Percentiles rank a stretch among this genome's conserved stretches.
Evolutionary conservation across 1,140 invertebrate species (phyloP).

Genomic region (Hirudo medicinalis): DNA sequence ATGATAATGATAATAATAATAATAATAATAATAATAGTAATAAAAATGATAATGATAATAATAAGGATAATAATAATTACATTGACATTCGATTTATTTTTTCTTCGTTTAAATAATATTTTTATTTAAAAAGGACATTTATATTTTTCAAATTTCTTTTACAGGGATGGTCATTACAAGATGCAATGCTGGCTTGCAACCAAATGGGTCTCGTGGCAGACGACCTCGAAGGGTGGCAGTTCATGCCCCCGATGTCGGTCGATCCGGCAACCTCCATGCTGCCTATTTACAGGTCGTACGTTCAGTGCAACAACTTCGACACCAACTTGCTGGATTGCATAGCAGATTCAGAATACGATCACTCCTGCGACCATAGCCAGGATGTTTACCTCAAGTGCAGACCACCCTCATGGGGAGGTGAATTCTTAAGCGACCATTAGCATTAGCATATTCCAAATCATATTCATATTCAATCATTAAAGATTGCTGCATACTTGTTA

Average conservation of each 20-base stretch:
- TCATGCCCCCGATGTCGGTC: conserved; percentile 28
- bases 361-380: conserved; percentile 55
- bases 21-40: too few relatives aligned
- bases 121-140: not conserved
- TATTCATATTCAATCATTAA: too few relatives aligned
- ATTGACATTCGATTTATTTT: too few relatives aligned
- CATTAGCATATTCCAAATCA: not conserved
- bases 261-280: conserved; percentile 16
- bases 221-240: conserved; percentile 82
- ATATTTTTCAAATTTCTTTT: conserved; percentile 7
- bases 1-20: too few relatives aligned
- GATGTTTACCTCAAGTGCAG: conserved; percentile 38
- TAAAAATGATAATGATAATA: too few relatives aligned
- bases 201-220: conserved; percentile 73
- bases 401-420: conserved; percentile 38
- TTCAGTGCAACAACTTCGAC: conserved; percentile 78
- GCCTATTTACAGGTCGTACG: conserved; percentile 53
- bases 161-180: conserved; percentile 77
- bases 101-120: too few relatives aligned
- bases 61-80: too few relatives aligned
- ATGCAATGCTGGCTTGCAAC: conserved; percentile 83
- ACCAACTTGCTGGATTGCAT: conserved; percentile 76
- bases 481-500: too few relatives aligned
- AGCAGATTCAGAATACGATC: conserved; percentile 51
- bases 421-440: not conserved